A percentile compares a stretch with the other conserved stretches of the same genome.
Conservation (phyloP, 2,113 vertebrate species). For the Gymnogyps californianus region DNA sequence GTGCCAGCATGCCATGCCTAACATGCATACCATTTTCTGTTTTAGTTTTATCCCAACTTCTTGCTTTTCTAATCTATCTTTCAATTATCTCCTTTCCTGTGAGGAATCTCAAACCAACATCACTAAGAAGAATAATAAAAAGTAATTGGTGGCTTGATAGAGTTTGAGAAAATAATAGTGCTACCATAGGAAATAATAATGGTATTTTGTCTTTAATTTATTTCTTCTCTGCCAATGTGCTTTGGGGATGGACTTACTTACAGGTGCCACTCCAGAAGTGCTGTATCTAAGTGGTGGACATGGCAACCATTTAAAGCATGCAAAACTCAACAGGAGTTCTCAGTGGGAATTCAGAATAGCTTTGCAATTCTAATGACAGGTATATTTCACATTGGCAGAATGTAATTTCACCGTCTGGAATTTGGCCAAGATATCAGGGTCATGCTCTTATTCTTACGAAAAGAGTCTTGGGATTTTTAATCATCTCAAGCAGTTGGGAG, state of each 20-base stretch:
- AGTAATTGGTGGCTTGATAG: neutral
- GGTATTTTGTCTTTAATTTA: neutral
- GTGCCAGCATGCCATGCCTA: neutral
- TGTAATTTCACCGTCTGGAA: slow-evolving; percentile 7
- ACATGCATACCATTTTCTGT: neutral
- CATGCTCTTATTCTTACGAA: neutral
- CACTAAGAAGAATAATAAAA: neutral
- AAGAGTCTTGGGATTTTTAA: slow-evolving; percentile 15
- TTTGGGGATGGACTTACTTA: neutral
- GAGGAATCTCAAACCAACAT: neutral
- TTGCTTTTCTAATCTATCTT: neutral
- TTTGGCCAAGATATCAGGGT: neutral
- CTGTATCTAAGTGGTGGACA: neutral
- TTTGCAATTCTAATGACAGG: slow-evolving; percentile 1
- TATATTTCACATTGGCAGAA: slow-evolving; percentile 20
- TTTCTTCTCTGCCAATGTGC: neutral
- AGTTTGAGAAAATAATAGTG: neutral
- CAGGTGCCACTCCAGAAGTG: neutral
- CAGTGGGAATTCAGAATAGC: neutral
- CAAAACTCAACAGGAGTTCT: neutral
- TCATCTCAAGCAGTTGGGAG: neutral
- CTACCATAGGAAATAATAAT: neutral
- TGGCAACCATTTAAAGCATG: neutral
- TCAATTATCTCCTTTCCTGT: neutral
- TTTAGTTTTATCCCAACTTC: neutral